Evolutionary conservation across 2,113 vertebrate species (phyloP).

Genomic region (Aphyosemion australe): DNA sequence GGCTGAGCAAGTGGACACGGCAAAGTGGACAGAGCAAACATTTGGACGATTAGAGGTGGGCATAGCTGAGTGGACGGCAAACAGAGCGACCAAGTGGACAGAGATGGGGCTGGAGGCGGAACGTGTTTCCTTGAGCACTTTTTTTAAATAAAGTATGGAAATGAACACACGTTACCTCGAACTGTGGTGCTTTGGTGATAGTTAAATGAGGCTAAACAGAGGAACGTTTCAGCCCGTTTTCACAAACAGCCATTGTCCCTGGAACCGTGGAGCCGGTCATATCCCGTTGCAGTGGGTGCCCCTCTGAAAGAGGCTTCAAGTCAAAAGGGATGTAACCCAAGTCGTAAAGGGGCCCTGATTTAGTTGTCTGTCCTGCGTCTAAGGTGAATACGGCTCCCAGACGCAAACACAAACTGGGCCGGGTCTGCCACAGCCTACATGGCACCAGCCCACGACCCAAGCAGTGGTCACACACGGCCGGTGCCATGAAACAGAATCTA

Average conservation of each 20-base stretch:
- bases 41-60: constrained; percentile 54
- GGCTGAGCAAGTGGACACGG: constrained; percentile 64
- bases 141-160: constrained; percentile 33
- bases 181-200: constrained; percentile 3
- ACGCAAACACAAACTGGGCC: constrained; percentile 57
- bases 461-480: constrained; percentile 67
- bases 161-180: constrained; percentile 26
- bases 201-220: constrained; percentile 32
- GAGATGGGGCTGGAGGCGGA: constrained; percentile 44
- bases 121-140: constrained; percentile 5
- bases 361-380: constrained; percentile 58
- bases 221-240: constrained; percentile 45
- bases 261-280: constrained; percentile 40
- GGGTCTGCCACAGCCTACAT: constrained; percentile 40
- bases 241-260: constrained; percentile 59
- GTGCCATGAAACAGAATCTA: constrained; percentile 77
- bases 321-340: constrained; percentile 69
- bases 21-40: constrained; percentile 63
- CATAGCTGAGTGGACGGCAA: constrained; percentile 63
- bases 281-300: constrained; percentile 45
- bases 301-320: constrained; percentile 50
- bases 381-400: constrained; percentile 63
- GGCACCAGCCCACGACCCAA: constrained; percentile 47
- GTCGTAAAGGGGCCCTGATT: constrained; percentile 52
- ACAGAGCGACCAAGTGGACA: constrained; percentile 53